Evolutionary conservation across 2,113 vertebrate genomes (phyloP), one percentile per base, ranked within the genome.

Genomic region (Tragelaphus buxtoni): DNA sequence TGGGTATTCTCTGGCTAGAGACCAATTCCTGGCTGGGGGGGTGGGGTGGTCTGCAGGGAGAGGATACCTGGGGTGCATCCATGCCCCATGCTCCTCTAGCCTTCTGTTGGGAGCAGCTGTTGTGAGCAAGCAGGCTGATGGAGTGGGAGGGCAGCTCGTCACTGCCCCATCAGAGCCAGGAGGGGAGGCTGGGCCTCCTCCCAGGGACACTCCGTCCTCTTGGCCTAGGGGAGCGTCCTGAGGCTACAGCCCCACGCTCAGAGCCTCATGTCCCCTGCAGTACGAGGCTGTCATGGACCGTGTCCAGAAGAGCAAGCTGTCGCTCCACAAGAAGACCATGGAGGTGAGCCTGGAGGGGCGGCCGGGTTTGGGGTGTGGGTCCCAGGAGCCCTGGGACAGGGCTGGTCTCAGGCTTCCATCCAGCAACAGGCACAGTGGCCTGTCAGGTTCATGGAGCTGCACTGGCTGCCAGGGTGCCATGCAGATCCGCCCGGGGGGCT

Each of bases 261-360:
- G 88, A 84, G 47, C 81, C 61, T 74, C 22, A 11, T 98, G 89
- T 97, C 95, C 95, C 91, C 98, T 98, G 22, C 98, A 99, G 99
- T 99, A 99, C 0, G 99, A 99, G 96, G 97, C 90, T 10, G 98
- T 99, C 13, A 99, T 99, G 99, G 99, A 99, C 53, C 99, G 99
- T 0, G 96, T 99, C 56, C 99, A 99, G 13, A 99, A 99, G 99
- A 99, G 85, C 97, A 99, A 99, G 96, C 97, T 99, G 82, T 99
- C 99, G 0, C 98, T 99, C 22, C 99, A 99, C 90, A 99, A 99
- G 99, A 99, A 99, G 98, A 99, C 99, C 42, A 98, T 99, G 97
- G 99, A 99, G 87, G 99, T 99, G 98, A 12, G n/a, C 20, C 4
- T 24, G 9, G 72, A 39, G n/a, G 32, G 9, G 10, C 0, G 1